Conservation (phyloP, 2,113 vertebrate species). For the Panthera tigris region DNA sequence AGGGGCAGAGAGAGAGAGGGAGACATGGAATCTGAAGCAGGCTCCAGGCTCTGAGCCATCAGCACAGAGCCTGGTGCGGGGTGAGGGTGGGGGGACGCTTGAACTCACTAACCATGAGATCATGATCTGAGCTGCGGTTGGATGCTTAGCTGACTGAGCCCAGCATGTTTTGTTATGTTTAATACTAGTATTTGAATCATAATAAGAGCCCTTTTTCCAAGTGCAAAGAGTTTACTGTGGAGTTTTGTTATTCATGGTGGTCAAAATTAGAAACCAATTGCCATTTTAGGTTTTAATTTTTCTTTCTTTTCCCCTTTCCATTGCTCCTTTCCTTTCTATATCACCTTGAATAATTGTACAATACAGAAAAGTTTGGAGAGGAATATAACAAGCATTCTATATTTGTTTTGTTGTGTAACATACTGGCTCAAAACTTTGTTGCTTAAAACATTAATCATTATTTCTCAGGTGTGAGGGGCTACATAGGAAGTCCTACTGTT, state of each 20-base stretch:
- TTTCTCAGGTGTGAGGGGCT: background rate
- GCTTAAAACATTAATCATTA: background rate
- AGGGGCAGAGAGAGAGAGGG: too few species aligned
- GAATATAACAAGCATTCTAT: background rate
- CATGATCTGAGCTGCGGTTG: too few species aligned
- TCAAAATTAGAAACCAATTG: conserved; percentile 55
- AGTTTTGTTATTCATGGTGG: background rate
- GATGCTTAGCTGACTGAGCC: too few species aligned
- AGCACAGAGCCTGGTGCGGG: too few species aligned
- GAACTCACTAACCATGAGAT: too few species aligned
- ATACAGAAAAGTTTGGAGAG: background rate
- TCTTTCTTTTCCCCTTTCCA: background rate
- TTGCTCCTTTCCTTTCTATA: background rate
- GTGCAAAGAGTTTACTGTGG: background rate
- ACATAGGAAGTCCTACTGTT: background rate
- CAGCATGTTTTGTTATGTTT: background rate
- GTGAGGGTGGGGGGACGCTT: too few species aligned
- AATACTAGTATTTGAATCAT: background rate
- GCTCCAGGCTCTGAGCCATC: too few species aligned
- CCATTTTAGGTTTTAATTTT: conserved; percentile 53
- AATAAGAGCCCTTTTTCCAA: background rate
- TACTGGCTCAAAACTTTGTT: background rate
- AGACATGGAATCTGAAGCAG: too few species aligned
- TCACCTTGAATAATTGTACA: conserved; percentile 21
- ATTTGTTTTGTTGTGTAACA: background rate